Conservation (phyloP, 2,797 vertebrate species). For the Myotis daubentonii region DNA sequence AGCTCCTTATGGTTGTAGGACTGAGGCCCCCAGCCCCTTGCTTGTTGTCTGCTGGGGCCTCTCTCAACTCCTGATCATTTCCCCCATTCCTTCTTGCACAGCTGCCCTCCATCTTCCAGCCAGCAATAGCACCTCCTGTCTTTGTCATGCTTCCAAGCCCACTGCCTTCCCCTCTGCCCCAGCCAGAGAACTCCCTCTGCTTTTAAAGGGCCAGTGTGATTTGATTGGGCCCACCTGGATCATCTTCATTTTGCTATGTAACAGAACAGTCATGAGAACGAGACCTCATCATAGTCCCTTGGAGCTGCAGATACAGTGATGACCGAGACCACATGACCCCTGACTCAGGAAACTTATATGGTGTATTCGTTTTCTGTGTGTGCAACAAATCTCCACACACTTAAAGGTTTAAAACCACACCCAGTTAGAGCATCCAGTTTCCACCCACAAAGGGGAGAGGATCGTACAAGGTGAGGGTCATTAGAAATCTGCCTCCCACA, state of each 20-base stretch:
- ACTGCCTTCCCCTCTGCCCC: background rate
- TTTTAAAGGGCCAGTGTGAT: background rate
- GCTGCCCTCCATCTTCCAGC: background rate
- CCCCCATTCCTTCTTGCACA: background rate
- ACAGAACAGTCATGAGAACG: background rate
- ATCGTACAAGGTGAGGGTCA: background rate
- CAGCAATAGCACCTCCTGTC: rapidly evolving
- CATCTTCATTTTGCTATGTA: background rate
- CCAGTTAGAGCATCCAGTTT: background rate
- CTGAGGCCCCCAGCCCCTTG: background rate
- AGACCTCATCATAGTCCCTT: background rate
- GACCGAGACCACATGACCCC: background rate
- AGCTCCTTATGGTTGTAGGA: background rate
- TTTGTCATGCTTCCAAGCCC: background rate
- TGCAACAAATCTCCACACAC: background rate
- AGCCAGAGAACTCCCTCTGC: background rate
- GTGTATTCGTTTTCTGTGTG: background rate
- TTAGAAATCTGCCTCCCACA: background rate
- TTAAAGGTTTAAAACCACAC: background rate
- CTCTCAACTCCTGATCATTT: background rate
- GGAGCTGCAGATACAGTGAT: background rate
- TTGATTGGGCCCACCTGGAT: too few species aligned
- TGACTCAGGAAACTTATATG: background rate
- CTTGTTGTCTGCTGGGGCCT: background rate
- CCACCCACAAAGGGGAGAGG: background rate